phyloP scores from a whole-genome alignment of 2,888 invertebrate genomes.

The Saturnia pavonia region DNA sequence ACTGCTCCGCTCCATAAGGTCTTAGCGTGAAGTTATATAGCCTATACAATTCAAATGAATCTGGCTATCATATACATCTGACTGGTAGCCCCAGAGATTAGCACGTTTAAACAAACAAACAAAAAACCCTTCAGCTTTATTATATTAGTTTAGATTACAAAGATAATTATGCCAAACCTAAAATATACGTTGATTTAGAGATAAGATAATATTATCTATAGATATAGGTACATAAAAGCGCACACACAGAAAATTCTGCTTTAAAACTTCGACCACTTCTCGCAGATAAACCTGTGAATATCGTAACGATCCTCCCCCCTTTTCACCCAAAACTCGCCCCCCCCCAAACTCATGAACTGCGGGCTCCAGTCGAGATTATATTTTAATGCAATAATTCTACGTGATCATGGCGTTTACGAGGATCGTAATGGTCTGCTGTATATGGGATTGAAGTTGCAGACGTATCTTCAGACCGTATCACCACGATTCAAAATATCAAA shows the following conservation, averaged over 20 bases:
- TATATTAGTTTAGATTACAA: too few species aligned
- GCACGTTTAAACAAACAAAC: too few species aligned
- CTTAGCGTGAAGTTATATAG: too few species aligned
- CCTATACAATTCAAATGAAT: too few species aligned
- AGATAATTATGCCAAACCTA: too few species aligned
- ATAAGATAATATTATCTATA: too few species aligned
- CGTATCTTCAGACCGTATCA: slow-evolving; percentile 36
- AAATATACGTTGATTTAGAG: too few species aligned
- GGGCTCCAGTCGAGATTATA: slow-evolving; percentile 60
- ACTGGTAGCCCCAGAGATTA: too few species aligned
- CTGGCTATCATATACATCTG: too few species aligned
- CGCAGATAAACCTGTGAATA: slow-evolving; percentile 6
- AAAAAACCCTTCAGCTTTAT: too few species aligned
- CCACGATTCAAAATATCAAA: neutral
- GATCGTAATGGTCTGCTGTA: slow-evolving; percentile 23
- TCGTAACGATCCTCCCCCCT: slow-evolving; percentile 4
- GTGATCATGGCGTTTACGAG: slow-evolving; percentile 80
- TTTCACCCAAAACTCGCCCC: slow-evolving; percentile 19
- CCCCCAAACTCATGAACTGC: slow-evolving; percentile 25
- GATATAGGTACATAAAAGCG: neutral
- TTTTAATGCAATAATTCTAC: slow-evolving; percentile 78
- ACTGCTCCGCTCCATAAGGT: too few species aligned
- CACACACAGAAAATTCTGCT: neutral
- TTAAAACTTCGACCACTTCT: slow-evolving; percentile 6
- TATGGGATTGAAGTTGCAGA: slow-evolving; percentile 15